These are phyloP conservation scores for Drosophila orena DNA, from an alignment of 1,140 invertebrate genomes.

Conservation along the genomic window DNA sequence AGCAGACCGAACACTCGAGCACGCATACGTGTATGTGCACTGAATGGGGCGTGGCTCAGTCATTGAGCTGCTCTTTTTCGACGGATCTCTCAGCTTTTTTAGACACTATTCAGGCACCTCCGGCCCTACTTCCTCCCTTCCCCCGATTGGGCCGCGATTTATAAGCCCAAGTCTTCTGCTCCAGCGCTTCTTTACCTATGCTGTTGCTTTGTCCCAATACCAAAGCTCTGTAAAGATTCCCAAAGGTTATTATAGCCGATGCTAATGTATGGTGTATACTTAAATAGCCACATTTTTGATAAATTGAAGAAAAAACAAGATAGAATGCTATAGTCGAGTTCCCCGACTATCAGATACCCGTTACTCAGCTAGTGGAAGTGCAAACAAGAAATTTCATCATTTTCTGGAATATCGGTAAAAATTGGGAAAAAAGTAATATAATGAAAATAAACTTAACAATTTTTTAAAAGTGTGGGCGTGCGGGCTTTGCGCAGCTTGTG, in stretches of 20 bases:
- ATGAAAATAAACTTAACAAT: too few species aligned
- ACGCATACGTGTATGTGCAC: conserved; percentile 69
- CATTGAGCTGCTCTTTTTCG: conserved; percentile 50
- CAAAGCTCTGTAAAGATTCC: not conserved
- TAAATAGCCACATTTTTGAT: too few species aligned
- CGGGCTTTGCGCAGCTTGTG: too few species aligned
- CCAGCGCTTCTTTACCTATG: conserved; percentile 12
- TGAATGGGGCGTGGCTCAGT: conserved; percentile 69
- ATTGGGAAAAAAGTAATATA: too few species aligned
- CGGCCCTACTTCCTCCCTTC: not conserved
- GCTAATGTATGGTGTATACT: not conserved
- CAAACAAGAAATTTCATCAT: too few species aligned
- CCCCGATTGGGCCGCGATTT: not conserved
- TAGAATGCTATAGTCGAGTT: too few species aligned
- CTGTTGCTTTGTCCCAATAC: conserved; percentile 23
- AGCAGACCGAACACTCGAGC: conserved; percentile 56
- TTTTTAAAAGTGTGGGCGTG: too few species aligned
- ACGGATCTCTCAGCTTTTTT: conserved; percentile 10
- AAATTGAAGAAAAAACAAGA: too few species aligned
- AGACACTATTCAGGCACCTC: conserved; percentile 12
- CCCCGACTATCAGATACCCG: too few species aligned
- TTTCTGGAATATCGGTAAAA: too few species aligned
- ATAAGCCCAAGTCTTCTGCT: conserved; percentile 21
- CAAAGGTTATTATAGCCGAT: accelerated
- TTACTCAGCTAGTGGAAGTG: too few species aligned